These are phyloP conservation scores for Camelus bactrianus DNA, from an alignment of 2,113 vertebrate genomes.

Conservation along the genomic window DNA sequence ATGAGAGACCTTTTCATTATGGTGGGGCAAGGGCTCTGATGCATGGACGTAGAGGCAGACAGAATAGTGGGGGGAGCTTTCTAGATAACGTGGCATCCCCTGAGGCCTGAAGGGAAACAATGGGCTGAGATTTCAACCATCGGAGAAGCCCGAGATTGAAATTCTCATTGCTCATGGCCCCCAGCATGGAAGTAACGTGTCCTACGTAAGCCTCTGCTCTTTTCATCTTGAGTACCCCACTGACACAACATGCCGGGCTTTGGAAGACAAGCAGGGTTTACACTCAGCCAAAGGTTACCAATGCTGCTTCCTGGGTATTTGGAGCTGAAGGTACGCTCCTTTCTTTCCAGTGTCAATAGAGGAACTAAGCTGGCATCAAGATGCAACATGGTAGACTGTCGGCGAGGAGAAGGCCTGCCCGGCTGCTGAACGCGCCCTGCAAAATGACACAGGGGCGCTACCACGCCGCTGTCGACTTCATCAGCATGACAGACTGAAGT, in stretches of 20 bases:
- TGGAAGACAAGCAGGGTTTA: not conserved
- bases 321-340: not conserved
- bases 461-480: not conserved
- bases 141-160: not conserved
- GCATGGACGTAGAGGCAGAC: not conserved
- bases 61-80: not conserved
- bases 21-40: not conserved
- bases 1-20: not conserved
- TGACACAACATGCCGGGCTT: not conserved
- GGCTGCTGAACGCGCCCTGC: not conserved
- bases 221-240: not conserved
- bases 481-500: not conserved
- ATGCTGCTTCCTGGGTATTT: not conserved
- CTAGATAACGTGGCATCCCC: not conserved
- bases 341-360: conserved; percentile 46
- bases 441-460: conserved; percentile 47
- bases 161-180: not conserved
- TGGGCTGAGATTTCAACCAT: not conserved
- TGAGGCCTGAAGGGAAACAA: not conserved
- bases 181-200: not conserved
- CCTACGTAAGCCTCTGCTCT: not conserved
- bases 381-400: not conserved
- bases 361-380: not conserved
- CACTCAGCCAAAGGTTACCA: not conserved
- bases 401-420: not conserved